Percentiles rank a stretch among this genome's conserved stretches.
phyloP scores from a whole-genome alignment of 2,113 vertebrate species.

The Lampris incognitus region DNA sequence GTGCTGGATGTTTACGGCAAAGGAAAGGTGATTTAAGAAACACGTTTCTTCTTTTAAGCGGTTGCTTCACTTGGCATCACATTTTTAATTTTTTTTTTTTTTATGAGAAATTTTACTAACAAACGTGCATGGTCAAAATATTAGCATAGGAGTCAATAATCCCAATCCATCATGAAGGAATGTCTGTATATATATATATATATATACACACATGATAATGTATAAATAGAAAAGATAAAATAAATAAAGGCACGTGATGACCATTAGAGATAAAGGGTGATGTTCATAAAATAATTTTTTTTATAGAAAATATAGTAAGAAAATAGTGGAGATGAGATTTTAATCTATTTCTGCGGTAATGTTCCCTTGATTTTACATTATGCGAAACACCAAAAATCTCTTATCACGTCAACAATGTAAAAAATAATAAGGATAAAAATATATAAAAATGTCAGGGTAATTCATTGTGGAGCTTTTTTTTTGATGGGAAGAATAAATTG shows the following conservation, averaged over 20 bases:
- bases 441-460: background rate
- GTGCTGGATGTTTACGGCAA: slow-evolving; percentile 21
- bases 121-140: slow-evolving; percentile 52
- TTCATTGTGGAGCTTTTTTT: slow-evolving; percentile 14
- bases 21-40: slow-evolving; percentile 45
- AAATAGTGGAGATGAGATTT: slow-evolving; percentile 49
- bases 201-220: slow-evolving; percentile 79
- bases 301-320: slow-evolving; percentile 1
- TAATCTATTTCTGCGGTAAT: slow-evolving; percentile 7
- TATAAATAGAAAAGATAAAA: slow-evolving; percentile 73
- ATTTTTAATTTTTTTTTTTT: slow-evolving; percentile 46
- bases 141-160: slow-evolving; percentile 41
- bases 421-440: slow-evolving; percentile 26
- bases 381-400: background rate
- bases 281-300: slow-evolving; percentile 10
- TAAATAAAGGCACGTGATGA: slow-evolving; percentile 78
- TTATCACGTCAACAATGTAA: slow-evolving; percentile 4
- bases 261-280: slow-evolving; percentile 50
- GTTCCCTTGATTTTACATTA: slow-evolving; percentile 6
- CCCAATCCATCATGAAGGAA: slow-evolving; percentile 73
- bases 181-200: slow-evolving; percentile 83
- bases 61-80: slow-evolving; percentile 55
- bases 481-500: slow-evolving; percentile 5
- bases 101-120: slow-evolving; percentile 29
- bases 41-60: slow-evolving; percentile 50